A percentile compares a stretch with the other conserved stretches of the same genome.
phyloP scores from a whole-genome alignment of 1,140 invertebrate species.

The Caenorhabditis briggsae region DNA sequence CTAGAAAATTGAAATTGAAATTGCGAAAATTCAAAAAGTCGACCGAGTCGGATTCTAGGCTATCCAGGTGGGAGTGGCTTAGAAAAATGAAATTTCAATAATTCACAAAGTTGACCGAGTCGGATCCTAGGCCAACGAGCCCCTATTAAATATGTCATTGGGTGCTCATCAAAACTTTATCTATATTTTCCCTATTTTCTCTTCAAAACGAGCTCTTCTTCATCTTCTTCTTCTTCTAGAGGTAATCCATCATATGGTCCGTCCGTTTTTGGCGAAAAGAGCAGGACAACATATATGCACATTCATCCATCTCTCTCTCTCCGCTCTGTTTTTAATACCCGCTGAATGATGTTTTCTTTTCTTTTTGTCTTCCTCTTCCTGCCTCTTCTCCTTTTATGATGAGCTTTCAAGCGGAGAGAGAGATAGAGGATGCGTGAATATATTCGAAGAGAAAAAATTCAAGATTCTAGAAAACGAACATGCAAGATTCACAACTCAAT shows the following conservation, averaged over 20 bases:
- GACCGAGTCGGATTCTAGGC: too few species aligned
- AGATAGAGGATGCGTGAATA: too few species aligned
- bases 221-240: background rate
- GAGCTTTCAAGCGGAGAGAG: background rate
- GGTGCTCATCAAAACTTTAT: background rate
- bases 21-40: too few species aligned
- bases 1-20: too few species aligned
- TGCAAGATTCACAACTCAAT: background rate
- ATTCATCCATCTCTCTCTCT: background rate
- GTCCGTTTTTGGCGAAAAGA: background rate
- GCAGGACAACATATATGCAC: background rate
- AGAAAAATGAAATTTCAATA: too few species aligned
- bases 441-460: too few species aligned
- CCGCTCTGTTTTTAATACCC: background rate
- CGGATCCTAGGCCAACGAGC: too few species aligned
- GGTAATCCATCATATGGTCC: slow-evolving; percentile 34
- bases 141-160: background rate
- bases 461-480: too few species aligned
- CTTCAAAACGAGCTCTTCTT: background rate
- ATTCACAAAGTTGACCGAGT: too few species aligned
- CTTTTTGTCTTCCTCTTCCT: background rate
- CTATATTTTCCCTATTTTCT: background rate
- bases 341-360: slow-evolving; percentile 22
- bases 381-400: background rate
- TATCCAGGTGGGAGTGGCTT: too few species aligned